Percentiles rank a stretch among this genome's conserved stretches.
These are phyloP conservation scores for Hypsopygia costalis DNA, from an alignment of 2,888 invertebrate species.

Conservation along the genomic window DNA sequence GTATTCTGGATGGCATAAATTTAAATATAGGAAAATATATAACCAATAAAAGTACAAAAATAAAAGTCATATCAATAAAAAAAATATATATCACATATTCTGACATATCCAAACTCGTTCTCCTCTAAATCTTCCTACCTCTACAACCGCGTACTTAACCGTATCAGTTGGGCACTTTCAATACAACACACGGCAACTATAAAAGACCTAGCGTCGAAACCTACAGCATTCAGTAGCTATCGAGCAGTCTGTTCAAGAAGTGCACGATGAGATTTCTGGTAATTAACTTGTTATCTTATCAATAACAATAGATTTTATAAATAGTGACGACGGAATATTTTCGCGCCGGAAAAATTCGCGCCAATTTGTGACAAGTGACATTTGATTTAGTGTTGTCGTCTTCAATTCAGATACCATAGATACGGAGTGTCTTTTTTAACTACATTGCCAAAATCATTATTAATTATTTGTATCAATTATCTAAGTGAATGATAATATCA, in stretches of 20 bases:
- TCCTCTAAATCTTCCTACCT: constrained; percentile 13
- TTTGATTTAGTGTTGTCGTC: too few relatives aligned
- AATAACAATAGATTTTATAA: constrained; percentile 10
- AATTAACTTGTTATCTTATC: constrained; percentile 35
- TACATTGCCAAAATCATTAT: too few relatives aligned
- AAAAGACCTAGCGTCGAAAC: constrained; percentile 48
- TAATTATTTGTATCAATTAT: too few relatives aligned
- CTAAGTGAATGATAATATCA: too few relatives aligned
- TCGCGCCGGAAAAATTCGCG: constrained; percentile 2
- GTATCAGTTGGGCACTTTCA: constrained; percentile 42
- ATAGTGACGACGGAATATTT: constrained; percentile 19
- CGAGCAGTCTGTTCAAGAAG: constrained; percentile 73
- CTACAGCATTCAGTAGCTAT: constrained; percentile 72
- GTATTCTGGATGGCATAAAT: too few relatives aligned
- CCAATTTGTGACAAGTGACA: constrained; percentile 2
- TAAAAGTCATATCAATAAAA: too few relatives aligned
- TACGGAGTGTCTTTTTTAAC: too few relatives aligned
- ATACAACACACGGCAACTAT: constrained; percentile 47
- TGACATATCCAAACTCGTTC: neutral
- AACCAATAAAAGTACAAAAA: neutral
- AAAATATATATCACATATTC: too few relatives aligned
- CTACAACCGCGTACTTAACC: constrained; percentile 1
- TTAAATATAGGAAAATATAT: too few relatives aligned
- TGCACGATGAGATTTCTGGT: constrained; percentile 79
- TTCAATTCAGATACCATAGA: constrained; percentile 10